These are phyloP conservation scores for Anastatus disparis DNA, from an alignment of 1,140 invertebrate genomes.

Conservation along the genomic window DNA sequence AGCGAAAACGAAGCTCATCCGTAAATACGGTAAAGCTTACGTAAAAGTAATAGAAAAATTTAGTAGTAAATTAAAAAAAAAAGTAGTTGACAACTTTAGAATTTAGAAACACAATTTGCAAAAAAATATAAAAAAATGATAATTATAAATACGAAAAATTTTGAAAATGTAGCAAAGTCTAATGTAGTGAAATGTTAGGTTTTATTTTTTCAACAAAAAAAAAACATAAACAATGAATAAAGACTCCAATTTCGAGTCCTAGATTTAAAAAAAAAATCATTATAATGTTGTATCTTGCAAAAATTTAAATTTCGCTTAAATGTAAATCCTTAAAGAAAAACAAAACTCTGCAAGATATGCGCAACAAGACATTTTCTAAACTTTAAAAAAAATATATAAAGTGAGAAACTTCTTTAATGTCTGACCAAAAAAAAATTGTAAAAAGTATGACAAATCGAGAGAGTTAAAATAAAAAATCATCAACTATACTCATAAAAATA, in stretches of 20 bases:
- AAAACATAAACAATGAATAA: conserved; percentile 6
- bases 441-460: conserved; percentile 24
- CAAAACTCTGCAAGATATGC: conserved; percentile 1
- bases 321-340: not conserved
- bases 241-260: conserved; percentile 22
- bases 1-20: conserved; percentile 11
- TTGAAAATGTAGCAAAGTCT: conserved; percentile 14
- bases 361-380: conserved; percentile 15
- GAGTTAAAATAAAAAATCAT: conserved; percentile 35
- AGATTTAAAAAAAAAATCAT: not conserved
- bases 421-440: conserved; percentile 19
- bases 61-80: conserved; percentile 2
- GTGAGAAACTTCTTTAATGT: conserved; percentile 9
- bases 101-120: conserved; percentile 16
- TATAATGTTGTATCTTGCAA: conserved; percentile 22
- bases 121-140: conserved; percentile 16
- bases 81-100: conserved; percentile 38
- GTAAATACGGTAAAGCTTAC: conserved; percentile 33
- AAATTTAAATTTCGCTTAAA: conserved; percentile 11
- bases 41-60: conserved; percentile 21
- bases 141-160: conserved; percentile 3
- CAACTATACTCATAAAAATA: conserved; percentile 44
- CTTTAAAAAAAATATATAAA: conserved; percentile 4
- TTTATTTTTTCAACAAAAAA: conserved; percentile 19
- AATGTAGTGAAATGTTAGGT: conserved; percentile 15